Evolutionary conservation across 2,888 invertebrate genomes (phyloP), one percentile per base, ranked within the genome.

Genomic region (Scaptomyza cyrtandrae): DNA sequence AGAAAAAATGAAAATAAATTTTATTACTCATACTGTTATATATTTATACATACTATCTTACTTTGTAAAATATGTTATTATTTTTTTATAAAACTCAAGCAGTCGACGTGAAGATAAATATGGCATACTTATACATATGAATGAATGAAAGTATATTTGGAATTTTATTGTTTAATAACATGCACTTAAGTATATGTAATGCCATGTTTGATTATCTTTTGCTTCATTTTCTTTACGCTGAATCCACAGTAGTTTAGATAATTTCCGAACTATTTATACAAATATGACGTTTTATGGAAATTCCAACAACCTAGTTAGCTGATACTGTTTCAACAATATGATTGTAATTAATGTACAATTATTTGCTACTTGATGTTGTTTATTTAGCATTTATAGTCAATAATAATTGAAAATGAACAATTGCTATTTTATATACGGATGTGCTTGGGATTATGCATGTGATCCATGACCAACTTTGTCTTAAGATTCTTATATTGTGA

Each of bases 241-340:
- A 39, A 31, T 64, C 11, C 3, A 10, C 33, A 11, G 3, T 33
- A 16, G 9, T 10, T 33, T 19, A 16, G 1, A 16, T 31, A 10
- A 5, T 27, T 16, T 10, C 24, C 7, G 2, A 7, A 37, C 16
- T 31, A 33, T n/a, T 59, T 35, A 10, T 14, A 41, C 3, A 6
- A 31, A 6, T 27, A 19, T 53, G 67, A 64, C 14, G 35, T 48
- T 48, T 31, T 5, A 29, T 29, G 39, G 41, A 54, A 48, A 29
- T 66, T 41, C 53, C 41, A 13, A 13, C 7, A 33, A 14, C 10
- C 6, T n/a, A 13, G 46, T 57, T 44, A 33, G 24, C 6, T 33
- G 24, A 33, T 41, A 33, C 3, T 1, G 14, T 24, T 31, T 14
- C 0, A 29, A 37, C 7, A 14, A 11, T 16, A 3, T 27, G 2